phyloP scores from a whole-genome alignment of 2,888 invertebrate genomes.

The Rotaria macrura region DNA sequence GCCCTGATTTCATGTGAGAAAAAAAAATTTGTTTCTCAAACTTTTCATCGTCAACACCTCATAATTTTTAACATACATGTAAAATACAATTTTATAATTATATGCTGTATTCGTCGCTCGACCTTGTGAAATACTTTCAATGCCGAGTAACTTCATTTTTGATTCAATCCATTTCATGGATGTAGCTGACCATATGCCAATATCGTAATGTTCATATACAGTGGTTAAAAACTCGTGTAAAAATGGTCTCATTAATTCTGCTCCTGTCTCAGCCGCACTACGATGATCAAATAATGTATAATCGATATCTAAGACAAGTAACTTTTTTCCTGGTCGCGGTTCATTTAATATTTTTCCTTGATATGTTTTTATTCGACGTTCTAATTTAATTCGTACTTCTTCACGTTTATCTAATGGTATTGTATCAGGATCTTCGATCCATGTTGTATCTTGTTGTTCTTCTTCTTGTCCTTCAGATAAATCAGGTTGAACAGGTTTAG shows the following conservation, averaged over 20 bases:
- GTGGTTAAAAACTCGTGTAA: conserved; percentile 78
- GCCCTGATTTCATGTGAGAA: too few relatives aligned
- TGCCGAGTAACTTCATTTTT: conserved; percentile 79
- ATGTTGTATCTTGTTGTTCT: conserved; percentile 61
- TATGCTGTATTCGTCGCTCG: conserved; percentile 55
- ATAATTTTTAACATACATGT: background rate
- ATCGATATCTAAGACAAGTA: conserved; percentile 85
- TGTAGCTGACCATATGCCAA: conserved; percentile 95
- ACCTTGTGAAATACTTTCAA: background rate
- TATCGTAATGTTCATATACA: conserved; percentile 67
- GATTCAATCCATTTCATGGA: conserved; percentile 97
- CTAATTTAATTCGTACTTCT: conserved; percentile 55
- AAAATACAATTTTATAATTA: conserved; percentile 77
- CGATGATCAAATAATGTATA: conserved; percentile 90
- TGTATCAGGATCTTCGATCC: conserved; percentile 15
- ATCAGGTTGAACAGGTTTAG: conserved; percentile 61
- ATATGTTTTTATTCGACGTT: conserved; percentile 70
- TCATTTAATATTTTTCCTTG: conserved; percentile 70
- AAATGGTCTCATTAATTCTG: conserved; percentile 82
- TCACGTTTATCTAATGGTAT: conserved; percentile 46
- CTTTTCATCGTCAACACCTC: too few relatives aligned
- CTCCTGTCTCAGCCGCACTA: conserved; percentile 75
- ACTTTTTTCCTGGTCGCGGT: conserved; percentile 70
- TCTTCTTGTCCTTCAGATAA: conserved; percentile 81
- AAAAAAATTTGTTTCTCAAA: too few relatives aligned